Base-by-base conservation (phyloP, 2,797 vertebrate genomes). In the Rousettus madagascariensis region DNA sequence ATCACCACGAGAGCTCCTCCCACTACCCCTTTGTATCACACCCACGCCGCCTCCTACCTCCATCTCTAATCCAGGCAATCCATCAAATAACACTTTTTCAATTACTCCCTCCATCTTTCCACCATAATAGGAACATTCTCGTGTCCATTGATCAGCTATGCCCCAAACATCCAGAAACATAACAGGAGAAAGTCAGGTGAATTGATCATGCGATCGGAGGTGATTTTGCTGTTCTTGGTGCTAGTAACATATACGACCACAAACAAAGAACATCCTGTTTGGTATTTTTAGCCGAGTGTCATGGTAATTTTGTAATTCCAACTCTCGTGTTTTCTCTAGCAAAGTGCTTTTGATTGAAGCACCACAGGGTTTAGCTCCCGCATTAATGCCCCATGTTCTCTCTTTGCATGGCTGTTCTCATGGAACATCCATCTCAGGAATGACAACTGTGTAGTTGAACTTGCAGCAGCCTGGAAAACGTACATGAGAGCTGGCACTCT, bases 401-500 rank as follows among this genome's bases (percentile, higher is more conserved):
- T 94, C 72, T 78, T 66, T 91, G 89, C 89, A 87, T 93, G 94
- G 77, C 55, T 91, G 51, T 96, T 96, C 79, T 94, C 72, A 82
- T 87, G 77, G 93, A 93, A 87, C 86, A 55, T 93, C 83, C 93
- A 83, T 96, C 96, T 97, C 91, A 95, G 90, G 84, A 97, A 95
- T 74, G 85, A 88, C 49, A 75, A 59, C 66, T 57, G 11, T 26
- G 4, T 83, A 91, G 71, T 86, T 94, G 87, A 96, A 77, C 86
- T 96, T 49, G 86, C 33, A 55, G 96, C 79, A 55, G 26, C 94
- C 95, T 97, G 88, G 95, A 92, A 95, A 59, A 96, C 94, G 87
- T 82, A 61, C 86, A 79, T 66, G n/a, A 49, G 83, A 94, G 68
- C 94, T 98, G 86, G 92, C 78, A 77, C 80, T 90, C 82, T 90